Percentiles rank a stretch among this genome's conserved stretches.
Conservation (phyloP, 2,888 invertebrate genomes). For the Macrosoma leucophasiata region DNA sequence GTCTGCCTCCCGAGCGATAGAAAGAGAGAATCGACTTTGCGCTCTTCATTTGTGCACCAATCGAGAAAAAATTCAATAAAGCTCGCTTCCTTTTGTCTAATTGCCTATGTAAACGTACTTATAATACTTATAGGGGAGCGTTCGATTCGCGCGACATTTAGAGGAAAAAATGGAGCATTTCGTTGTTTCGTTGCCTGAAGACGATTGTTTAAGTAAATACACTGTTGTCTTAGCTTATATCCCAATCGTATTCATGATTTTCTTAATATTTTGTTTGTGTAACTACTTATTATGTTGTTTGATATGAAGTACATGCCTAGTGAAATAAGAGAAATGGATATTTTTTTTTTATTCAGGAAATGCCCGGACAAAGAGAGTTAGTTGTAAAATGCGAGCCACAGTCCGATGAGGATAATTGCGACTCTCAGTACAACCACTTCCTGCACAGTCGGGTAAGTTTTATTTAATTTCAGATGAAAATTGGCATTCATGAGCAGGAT, state of each 20-base stretch:
- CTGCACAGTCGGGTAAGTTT: constrained; percentile 43
- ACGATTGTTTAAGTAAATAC: constrained; percentile 20
- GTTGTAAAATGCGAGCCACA: constrained; percentile 58
- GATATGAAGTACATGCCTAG: constrained; percentile 4
- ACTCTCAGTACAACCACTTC: constrained; percentile 40
- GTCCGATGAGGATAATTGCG: constrained; percentile 55
- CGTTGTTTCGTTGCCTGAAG: constrained; percentile 30
- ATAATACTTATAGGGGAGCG: constrained; percentile 42
- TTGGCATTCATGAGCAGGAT: too few relatives aligned
- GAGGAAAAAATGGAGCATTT: constrained; percentile 38
- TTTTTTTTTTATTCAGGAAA: constrained; percentile 38
- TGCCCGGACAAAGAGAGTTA: constrained; percentile 49
- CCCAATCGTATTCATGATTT: constrained; percentile 7
- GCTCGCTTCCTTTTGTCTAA: constrained; percentile 68
- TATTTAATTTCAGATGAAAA: constrained; percentile 18
- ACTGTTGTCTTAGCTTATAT: background rate
- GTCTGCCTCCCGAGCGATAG: constrained; percentile 43
- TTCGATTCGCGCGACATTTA: constrained; percentile 46
- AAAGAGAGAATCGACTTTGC: constrained; percentile 61
- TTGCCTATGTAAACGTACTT: constrained; percentile 64
- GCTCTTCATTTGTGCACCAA: constrained; percentile 67
- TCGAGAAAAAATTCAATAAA: constrained; percentile 73
- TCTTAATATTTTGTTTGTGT: constrained; percentile 7
- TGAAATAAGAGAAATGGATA: background rate
- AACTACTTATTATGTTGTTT: constrained; percentile 9